Conservation (phyloP, 2,888 invertebrate genomes). For the Eilema sororculum region DNA sequence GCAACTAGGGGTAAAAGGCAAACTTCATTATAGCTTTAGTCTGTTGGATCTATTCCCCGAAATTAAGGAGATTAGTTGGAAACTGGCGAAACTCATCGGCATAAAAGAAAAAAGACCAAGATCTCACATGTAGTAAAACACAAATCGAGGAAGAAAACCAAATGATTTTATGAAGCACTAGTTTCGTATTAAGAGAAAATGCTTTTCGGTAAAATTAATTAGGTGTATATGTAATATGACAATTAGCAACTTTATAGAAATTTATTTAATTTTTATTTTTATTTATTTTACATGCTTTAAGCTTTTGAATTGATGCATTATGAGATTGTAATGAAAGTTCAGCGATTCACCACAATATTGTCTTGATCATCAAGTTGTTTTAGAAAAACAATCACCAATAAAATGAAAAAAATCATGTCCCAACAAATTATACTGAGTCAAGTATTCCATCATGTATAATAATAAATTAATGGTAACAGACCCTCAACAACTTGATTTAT, state of each 20-base stretch:
- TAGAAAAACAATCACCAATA: neutral
- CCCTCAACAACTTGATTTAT: slow-evolving; percentile 46
- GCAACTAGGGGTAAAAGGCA: slow-evolving; percentile 34
- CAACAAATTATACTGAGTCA: neutral
- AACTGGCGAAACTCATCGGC: slow-evolving; percentile 47
- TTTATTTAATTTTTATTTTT: too few species aligned
- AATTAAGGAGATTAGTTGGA: slow-evolving; percentile 55
- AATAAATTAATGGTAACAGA: slow-evolving; percentile 21
- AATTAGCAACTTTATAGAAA: too few species aligned
- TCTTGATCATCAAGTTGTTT: neutral
- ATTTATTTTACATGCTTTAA: too few species aligned
- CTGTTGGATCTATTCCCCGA: slow-evolving; percentile 51
- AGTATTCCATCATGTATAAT: neutral
- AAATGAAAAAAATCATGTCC: neutral
- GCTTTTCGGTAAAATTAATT: neutral
- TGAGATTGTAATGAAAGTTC: too few species aligned
- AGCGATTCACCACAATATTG: neutral
- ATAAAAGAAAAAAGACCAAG: slow-evolving; percentile 40
- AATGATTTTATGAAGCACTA: slow-evolving; percentile 27
- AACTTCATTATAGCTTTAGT: slow-evolving; percentile 55
- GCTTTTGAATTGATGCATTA: too few species aligned
- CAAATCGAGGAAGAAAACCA: slow-evolving; percentile 24
- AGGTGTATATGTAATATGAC: neutral
- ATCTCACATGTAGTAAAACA: slow-evolving; percentile 30
- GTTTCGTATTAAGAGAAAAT: slow-evolving; percentile 2